Conservation (phyloP, 2,888 invertebrate species). For the Seira musarum region DNA sequence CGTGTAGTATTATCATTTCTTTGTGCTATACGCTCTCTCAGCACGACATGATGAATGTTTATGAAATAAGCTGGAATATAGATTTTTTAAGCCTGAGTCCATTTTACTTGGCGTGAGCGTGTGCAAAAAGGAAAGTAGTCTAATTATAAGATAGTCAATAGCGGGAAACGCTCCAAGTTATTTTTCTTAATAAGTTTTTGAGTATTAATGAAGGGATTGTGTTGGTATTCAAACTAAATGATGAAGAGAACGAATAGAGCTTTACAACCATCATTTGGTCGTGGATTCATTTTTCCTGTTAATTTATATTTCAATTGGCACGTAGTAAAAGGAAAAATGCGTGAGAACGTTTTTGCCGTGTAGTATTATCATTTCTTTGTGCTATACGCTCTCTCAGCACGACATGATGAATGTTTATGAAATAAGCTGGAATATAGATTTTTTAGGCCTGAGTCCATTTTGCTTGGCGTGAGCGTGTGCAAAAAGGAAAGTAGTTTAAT, state of each 20-base stretch:
- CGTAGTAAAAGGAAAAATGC: conserved; percentile 40
- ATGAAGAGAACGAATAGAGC: too few relatives aligned
- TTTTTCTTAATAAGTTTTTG: not conserved
- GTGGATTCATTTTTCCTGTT: too few relatives aligned
- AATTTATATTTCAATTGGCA: too few relatives aligned
- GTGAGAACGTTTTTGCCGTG: conserved; percentile 45
- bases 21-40: not conserved
- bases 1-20: not conserved
- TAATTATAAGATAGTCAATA: conserved; percentile 37
- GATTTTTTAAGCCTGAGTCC: not conserved
- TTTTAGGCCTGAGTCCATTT: not conserved
- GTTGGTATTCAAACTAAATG: not conserved
- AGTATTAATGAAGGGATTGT: not conserved
- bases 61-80: not conserved
- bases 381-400: not conserved
- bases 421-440: not conserved
- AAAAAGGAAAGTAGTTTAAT: not conserved
- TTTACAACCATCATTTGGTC: too few relatives aligned
- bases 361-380: not conserved
- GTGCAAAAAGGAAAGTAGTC: not conserved
- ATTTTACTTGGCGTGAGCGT: not conserved
- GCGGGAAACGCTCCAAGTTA: conserved; percentile 18
- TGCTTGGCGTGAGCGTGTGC: not conserved
- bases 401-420: conserved; percentile 16
- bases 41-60: conserved; percentile 20